phyloP scores from a whole-genome alignment of 2,797 vertebrate genomes.

The Eupleurogrammus muticus region DNA sequence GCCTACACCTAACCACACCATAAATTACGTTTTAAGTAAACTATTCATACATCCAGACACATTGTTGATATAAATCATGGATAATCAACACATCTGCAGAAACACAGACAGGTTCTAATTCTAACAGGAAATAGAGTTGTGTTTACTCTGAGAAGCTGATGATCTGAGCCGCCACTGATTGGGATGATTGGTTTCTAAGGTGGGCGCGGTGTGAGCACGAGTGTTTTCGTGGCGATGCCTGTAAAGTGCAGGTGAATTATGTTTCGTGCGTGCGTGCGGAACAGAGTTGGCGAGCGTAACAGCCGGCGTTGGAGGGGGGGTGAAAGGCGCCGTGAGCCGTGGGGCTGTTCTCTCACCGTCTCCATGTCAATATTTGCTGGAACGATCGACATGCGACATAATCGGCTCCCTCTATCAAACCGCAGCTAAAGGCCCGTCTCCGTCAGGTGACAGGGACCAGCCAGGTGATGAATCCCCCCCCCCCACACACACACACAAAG shows the following conservation, averaged over 20 bases:
- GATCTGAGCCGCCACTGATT: constrained; percentile 60
- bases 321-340: constrained; percentile 78
- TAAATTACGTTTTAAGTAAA: no score
- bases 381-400: constrained; percentile 93
- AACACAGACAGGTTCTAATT: constrained; percentile 18
- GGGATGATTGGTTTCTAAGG: constrained; percentile 57
- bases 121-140: constrained; percentile 57
- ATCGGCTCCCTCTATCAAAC: constrained; percentile 90
- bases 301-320: constrained; percentile 42
- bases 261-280: constrained; percentile 34
- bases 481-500: no score
- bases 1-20: no score
- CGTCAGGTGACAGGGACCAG: constrained; percentile 92
- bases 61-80: no score
- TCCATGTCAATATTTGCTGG: constrained; percentile 88
- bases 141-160: constrained; percentile 41
- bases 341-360: constrained; percentile 83
- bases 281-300: constrained; percentile 44
- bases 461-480: constrained; percentile 94
- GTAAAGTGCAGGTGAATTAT: constrained; percentile 32
- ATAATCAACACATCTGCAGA: no score
- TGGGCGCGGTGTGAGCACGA: constrained; percentile 12
- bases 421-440: constrained; percentile 91
- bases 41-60: no score
- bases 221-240: constrained; percentile 50